Percentiles rank a stretch among this genome's conserved stretches.
Conservation (phyloP, 1,140 invertebrate species). For the Temnothorax nylanderi region DNA sequence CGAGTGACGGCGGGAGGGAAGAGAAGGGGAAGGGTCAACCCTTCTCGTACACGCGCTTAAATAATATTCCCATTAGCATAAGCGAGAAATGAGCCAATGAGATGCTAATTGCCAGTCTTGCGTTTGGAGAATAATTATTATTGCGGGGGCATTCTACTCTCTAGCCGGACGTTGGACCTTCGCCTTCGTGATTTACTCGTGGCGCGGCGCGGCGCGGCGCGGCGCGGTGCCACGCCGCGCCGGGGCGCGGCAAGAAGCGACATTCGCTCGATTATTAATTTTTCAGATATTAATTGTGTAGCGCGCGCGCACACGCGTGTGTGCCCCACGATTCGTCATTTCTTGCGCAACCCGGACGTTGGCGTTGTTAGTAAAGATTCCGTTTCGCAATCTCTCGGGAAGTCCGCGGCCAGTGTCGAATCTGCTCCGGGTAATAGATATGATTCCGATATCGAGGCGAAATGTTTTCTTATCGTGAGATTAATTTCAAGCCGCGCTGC, state of each 20-base stretch:
- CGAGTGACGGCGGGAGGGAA: constrained; percentile 41
- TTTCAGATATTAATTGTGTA: constrained; percentile 47
- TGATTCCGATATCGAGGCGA: constrained; percentile 16
- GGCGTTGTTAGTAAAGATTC: not conserved
- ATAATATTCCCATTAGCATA: constrained; percentile 82
- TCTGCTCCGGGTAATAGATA: not conserved
- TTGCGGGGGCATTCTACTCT: constrained; percentile 61
- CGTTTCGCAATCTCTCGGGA: not conserved
- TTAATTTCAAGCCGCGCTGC: constrained; percentile 5
- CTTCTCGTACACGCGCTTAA: constrained; percentile 74
- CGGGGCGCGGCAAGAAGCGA: not conserved
- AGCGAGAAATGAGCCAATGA: constrained; percentile 81
- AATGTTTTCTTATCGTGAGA: constrained; percentile 44
- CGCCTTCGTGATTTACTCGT: constrained; percentile 46
- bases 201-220: not conserved
- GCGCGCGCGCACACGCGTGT: not conserved
- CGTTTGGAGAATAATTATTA: constrained; percentile 78
- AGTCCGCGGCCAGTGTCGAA: not conserved
- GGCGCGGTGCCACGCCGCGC: not conserved
- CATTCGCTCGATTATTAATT: constrained; percentile 39
- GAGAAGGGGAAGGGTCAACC: constrained; percentile 43
- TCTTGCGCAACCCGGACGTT: not conserved
- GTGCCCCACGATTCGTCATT: not conserved
- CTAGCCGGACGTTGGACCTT: constrained; percentile 39
- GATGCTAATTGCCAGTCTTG: constrained; percentile 81